Base-by-base conservation (phyloP, 92 coral and sea anemone genomes). In the Zoanthus sansibaricus region DNA sequence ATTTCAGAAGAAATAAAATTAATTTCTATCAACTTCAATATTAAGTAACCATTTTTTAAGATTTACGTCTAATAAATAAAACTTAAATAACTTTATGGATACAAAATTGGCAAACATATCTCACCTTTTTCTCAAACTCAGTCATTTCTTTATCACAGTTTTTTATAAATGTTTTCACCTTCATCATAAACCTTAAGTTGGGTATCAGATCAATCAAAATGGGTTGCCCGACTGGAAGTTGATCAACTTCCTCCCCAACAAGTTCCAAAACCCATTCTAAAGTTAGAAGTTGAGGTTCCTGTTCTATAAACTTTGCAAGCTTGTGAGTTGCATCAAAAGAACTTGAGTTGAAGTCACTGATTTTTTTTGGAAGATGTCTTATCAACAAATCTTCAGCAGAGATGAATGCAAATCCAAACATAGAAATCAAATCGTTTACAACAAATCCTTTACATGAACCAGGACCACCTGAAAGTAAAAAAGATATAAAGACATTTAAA, bases 391-490 rank as follows among this genome's bases (percentile, higher is more conserved):
- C 93, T 84, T 94, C 98, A 77, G 98, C 95, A 62, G 98, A 94
- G 82, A 94, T 91, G 77, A 94, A 94, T 31, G 87, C 86, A 93
- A 94, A 94, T 25, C 93, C 94, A 84, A 94, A 94, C 98, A 94
- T 94, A 14, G 89, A 75, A 32, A 83, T 87, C 56, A 94, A 83
- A 86, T 94, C 98, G 84, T 93, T 94, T 4, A 94, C 91, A 9
- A 93, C 89, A 73, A 93, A 88, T 44, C 98, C 98, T 91, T 94
- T 94, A 0, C 94, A 86, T 49, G 98, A 94, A 8, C 98, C 98
- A 58, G 98, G 98, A 68, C 98, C 98, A 67, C 98, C 98, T 94
- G 61, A 33, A 83, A 87, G 62, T 1, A 79, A 44, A 5, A 30
- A n/a, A 58, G 0, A 4, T 1, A 75, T 18, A 33, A 33, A 33